Evolutionary conservation across 2,797 vertebrate genomes (phyloP), one percentile per base, ranked within the genome.

Genomic region (Acipenser transmontanus): DNA sequence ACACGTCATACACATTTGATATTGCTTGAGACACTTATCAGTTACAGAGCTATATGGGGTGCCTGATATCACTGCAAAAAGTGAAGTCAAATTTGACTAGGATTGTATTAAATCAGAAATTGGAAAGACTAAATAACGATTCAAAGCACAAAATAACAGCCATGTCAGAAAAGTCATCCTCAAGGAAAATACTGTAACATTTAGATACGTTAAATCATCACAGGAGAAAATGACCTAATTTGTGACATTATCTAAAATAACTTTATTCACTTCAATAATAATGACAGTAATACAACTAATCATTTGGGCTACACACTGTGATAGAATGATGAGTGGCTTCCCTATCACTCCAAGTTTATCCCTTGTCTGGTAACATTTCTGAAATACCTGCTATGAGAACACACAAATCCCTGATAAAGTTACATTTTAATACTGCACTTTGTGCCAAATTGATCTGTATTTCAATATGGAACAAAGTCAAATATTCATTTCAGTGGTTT

Each of bases 401-500:
- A 70, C 70, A 72, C 71, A 77, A 73, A 73, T 77, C 76, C 69
- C 81, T 76, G 76, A 81, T 77, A 78, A 80, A 82, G 80, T 75
- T 76, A 74, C 78, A 76, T 20, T 85, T 62, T 77, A 71, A 59
- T 69, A 75, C 74, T 74, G 60, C 72, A 72, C 70, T 82, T 77
- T 71, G 71, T 70, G 65, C 61, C 66, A 72, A 77, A 74, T 76
- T 63, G 77, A 79, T 74, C 71, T 72, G 75, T 71, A 75, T 88
- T 82, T 80, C 72, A 76, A 84, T 85, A 80, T 76, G 70, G 80
- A 85, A 78, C 77, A 74, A 54, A 73, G 79, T 85, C 79, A 86
- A 83, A 85, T 80, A 84, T 85, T 83, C 74, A 75, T 79, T 85
- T 83, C 75, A 67, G 84, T 84, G 77, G 81, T 84, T 87, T 84